These are phyloP conservation scores for Tetragonula carbonaria DNA, from an alignment of 2,888 invertebrate genomes.

Conservation along the genomic window DNA sequence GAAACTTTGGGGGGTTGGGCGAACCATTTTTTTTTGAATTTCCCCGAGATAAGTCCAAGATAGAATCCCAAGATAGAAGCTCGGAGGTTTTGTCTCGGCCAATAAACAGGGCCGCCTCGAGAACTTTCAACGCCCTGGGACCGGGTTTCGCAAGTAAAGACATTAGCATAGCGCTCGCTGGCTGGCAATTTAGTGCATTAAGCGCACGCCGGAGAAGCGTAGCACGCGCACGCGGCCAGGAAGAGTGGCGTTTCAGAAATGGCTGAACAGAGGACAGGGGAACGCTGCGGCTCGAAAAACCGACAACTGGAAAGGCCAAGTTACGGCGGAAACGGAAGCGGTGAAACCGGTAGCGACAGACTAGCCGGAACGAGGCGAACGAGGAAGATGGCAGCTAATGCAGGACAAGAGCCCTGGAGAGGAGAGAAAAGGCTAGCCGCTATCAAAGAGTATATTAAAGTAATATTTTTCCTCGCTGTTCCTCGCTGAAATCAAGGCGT, in stretches of 20 bases:
- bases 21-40: background rate
- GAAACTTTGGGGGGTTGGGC: background rate
- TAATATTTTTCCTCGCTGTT: conserved; percentile 11
- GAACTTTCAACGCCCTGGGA: conserved; percentile 74
- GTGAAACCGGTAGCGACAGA: background rate
- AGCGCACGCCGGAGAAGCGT: conserved; percentile 51
- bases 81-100: conserved; percentile 44
- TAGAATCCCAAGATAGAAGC: background rate
- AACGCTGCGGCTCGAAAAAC: conserved; percentile 19
- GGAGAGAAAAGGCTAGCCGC: background rate
- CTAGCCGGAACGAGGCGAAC: background rate
- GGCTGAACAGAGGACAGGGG: background rate
- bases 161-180: conserved; percentile 77
- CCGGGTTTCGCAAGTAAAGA: conserved; percentile 71
- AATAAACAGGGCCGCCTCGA: conserved; percentile 70
- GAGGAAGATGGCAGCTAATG: conserved; percentile 24
- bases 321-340: background rate
- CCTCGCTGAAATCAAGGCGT: background rate
- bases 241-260: background rate
- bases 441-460: conserved; percentile 26
- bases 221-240: background rate
- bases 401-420: background rate
- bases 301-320: conserved; percentile 3
- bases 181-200: conserved; percentile 77
- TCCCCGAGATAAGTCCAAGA: conserved; percentile 1